Base-by-base conservation (phyloP, 2,797 vertebrate genomes). In the Masticophis lateralis region DNA sequence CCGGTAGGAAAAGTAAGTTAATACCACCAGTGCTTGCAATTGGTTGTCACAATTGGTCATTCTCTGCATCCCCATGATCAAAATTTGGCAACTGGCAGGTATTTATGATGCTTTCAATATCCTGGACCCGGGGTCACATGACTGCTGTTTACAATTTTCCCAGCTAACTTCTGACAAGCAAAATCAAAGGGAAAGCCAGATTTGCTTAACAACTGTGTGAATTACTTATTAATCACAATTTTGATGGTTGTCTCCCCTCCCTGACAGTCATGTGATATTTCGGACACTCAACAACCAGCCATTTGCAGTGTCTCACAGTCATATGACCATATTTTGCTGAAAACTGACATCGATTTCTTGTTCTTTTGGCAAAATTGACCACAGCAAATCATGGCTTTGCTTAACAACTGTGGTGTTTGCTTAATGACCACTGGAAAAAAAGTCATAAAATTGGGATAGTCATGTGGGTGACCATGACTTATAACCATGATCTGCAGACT, bases 401-500 rank as follows among this genome's bases (percentile, higher is more conserved):
- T 63, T 63, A 63, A 28, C 27, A n/a, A 14, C 28, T 5, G 0
- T 66, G 12, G 5, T n/a, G 28, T 66, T 66, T 66, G 63, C 63
- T 66, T n/a, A 66, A n/a, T 0, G 12, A n/a, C 12, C 63, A n/a
- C 5, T 1, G 28, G 63, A 0, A 22, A 59, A 12, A n/a, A 14
- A 66, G 63, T n/a, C 5, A 4, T 14, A 66, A 14, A 66, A 66
- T 6, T 66, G 63, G 63, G 12, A n/a, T 66, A 14, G 63, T 66
- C 28, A 14, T 66, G 63, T n/a, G 63, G 13, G 5, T 66, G 63
- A 66, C 63, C 63, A 14, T 2, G 1, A 66, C 63, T n/a, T 66
- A 66, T n/a, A 66, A n/a, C 63, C 28, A n/a, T 1, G 28, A 66
- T n/a, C 3, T 14, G 63, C 63, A 14, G 6, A 28, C 28, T 66